Conservation (phyloP, 2,797 vertebrate species). For the Sebastes dallii region DNA sequence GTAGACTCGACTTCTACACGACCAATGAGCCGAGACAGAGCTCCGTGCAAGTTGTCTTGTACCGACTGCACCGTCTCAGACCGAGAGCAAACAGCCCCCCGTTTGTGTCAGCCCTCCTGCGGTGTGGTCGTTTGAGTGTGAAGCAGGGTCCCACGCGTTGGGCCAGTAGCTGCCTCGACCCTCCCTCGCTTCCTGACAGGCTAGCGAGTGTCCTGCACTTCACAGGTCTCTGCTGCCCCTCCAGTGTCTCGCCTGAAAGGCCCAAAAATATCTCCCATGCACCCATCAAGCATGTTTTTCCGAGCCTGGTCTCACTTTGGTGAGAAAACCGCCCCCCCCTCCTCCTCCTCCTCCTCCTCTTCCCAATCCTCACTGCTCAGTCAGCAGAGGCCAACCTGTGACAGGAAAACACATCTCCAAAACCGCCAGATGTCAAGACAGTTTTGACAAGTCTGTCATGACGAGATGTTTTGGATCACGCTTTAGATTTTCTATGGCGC, state of each 20-base stretch:
- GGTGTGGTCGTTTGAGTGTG: slow-evolving; percentile 74
- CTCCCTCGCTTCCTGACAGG: slow-evolving; percentile 63
- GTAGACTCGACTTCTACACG: background rate
- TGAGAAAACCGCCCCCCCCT: slow-evolving; percentile 57
- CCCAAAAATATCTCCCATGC: slow-evolving; percentile 79
- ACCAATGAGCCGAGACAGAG: slow-evolving; percentile 30
- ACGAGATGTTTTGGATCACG: slow-evolving; percentile 23
- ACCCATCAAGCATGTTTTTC: slow-evolving; percentile 78
- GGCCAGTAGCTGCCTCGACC: slow-evolving; percentile 67
- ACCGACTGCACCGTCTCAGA: slow-evolving; percentile 77
- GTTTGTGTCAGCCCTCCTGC: slow-evolving; percentile 79
- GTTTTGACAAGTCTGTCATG: slow-evolving; percentile 62
- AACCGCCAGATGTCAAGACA: slow-evolving; percentile 67
- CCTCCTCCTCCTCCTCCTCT: slow-evolving; percentile 36
- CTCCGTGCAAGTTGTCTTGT: slow-evolving; percentile 72
- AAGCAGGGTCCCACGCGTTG: slow-evolving; percentile 80
- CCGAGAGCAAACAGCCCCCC: slow-evolving; percentile 78
- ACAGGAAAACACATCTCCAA: slow-evolving; percentile 71
- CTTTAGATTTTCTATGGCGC: slow-evolving; percentile 36
- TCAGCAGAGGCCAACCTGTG: slow-evolving; percentile 72
- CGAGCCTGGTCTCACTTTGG: slow-evolving; percentile 72
- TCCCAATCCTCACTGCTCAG: slow-evolving; percentile 66
- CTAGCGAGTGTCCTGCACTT: slow-evolving; percentile 59
- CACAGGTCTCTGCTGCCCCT: slow-evolving; percentile 66
- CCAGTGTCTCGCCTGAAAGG: slow-evolving; percentile 64